Percentiles rank a stretch among this genome's conserved stretches.
Conservation (phyloP, 2,797 vertebrate species). For the Notamacropus eugenii region DNA sequence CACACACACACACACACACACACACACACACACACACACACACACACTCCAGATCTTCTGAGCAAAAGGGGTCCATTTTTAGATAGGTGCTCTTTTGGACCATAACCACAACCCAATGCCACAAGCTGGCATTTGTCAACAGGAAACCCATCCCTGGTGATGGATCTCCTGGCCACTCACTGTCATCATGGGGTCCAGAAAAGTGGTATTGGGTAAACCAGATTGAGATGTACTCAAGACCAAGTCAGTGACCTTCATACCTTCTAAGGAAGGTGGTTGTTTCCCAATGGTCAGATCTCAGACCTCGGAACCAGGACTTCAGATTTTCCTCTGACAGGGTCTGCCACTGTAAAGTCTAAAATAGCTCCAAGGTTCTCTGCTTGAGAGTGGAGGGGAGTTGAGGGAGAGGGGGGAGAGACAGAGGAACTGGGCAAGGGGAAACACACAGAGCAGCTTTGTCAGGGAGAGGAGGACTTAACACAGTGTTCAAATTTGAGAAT, state of each 20-base stretch:
- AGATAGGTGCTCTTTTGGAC: conserved; percentile 57
- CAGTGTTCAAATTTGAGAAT: not conserved
- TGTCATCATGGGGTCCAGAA: conserved; percentile 31
- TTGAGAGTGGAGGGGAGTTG: conserved; percentile 21
- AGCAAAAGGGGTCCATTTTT: conserved; percentile 61
- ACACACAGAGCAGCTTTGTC: conserved; percentile 40
- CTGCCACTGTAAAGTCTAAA: conserved; percentile 65
- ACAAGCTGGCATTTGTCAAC: conserved; percentile 59
- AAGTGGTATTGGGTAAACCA: conserved; percentile 40
- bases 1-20: too few species aligned
- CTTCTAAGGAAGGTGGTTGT: conserved; percentile 62
- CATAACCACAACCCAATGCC: conserved; percentile 50
- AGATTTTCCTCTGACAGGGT: conserved; percentile 66
- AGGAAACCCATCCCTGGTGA: conserved; percentile 66
- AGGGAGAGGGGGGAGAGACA: not conserved
- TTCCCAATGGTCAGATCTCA: not conserved
- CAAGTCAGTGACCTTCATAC: conserved; percentile 62
- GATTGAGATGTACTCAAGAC: conserved; percentile 45
- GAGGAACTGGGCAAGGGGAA: not conserved
- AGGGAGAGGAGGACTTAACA: not conserved
- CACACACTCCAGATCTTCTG: conserved; percentile 3
- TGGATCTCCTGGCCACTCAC: not conserved
- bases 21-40: too few species aligned
- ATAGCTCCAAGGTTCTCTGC: conserved; percentile 65
- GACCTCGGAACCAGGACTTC: conserved; percentile 55